phyloP scores from a whole-genome alignment of 1,140 invertebrate genomes.

The Matsumurasca onukii region DNA sequence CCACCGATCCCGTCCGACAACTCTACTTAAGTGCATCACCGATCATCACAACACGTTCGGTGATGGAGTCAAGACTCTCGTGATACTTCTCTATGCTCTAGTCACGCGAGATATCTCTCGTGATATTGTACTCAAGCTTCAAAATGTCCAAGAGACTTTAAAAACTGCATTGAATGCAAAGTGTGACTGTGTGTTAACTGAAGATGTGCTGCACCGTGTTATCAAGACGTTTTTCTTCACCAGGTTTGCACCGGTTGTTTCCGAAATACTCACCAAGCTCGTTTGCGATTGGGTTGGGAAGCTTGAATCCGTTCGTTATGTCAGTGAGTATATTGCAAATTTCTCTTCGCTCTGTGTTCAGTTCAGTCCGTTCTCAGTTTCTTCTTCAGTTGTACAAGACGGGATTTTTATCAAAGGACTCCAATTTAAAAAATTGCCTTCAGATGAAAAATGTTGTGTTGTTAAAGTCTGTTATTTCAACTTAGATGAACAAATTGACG shows the following conservation, averaged over 20 bases:
- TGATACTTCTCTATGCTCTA: constrained; percentile 9
- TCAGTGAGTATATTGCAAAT: neutral
- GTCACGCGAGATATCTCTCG: neutral
- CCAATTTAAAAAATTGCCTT: neutral
- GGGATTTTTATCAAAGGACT: constrained; percentile 5
- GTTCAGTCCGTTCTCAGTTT: constrained; percentile 2
- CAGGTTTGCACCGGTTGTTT: neutral
- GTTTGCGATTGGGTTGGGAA: neutral
- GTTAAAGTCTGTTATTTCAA: constrained; percentile 2
- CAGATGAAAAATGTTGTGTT: neutral
- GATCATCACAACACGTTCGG: neutral
- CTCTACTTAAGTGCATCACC: neutral
- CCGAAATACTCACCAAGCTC: neutral
- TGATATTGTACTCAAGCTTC: neutral
- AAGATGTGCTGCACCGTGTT: neutral
- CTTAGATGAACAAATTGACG: neutral
- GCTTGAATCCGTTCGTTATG: neutral
- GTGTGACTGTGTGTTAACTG: neutral
- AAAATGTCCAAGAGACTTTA: neutral
- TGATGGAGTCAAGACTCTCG: constrained; percentile 15
- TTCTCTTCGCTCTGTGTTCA: constrained; percentile 2
- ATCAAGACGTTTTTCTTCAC: constrained; percentile 10
- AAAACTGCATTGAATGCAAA: neutral
- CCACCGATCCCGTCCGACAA: neutral
- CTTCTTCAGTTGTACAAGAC: neutral